phyloP scores from a whole-genome alignment of 2,888 invertebrate species.

The Platycnemis pennipes region DNA sequence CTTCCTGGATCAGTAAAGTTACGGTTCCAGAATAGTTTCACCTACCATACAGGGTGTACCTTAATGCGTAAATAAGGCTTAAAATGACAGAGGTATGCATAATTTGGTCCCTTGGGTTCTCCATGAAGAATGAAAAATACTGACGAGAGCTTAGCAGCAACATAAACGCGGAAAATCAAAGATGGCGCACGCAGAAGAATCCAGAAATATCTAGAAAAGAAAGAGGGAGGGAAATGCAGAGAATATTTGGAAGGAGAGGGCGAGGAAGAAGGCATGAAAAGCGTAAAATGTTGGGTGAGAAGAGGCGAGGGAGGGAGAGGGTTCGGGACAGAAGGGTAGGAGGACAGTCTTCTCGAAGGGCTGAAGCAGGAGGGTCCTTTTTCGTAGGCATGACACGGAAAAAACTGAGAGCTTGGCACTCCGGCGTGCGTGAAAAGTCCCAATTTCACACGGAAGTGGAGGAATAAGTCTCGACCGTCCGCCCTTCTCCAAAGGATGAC shows the following conservation, averaged over 20 bases:
- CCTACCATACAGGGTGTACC: too few relatives aligned
- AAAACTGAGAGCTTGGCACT: conserved; percentile 6
- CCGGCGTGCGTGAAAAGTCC: conserved; percentile 31
- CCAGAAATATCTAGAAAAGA: too few relatives aligned
- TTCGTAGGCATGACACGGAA: not conserved
- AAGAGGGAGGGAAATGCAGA: not conserved
- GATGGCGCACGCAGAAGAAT: too few relatives aligned
- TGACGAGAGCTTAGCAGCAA: too few relatives aligned
- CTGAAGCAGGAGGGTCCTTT: not conserved
- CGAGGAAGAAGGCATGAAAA: not conserved
- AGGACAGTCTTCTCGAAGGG: not conserved
- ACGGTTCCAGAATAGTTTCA: too few relatives aligned
- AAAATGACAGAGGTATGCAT: too few relatives aligned
- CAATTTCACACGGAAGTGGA: conserved; percentile 43
- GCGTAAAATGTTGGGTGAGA: not conserved
- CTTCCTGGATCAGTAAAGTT: too few relatives aligned
- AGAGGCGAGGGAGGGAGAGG: not conserved
- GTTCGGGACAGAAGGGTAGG: not conserved
- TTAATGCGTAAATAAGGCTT: too few relatives aligned
- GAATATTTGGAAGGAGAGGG: not conserved
- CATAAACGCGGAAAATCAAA: too few relatives aligned
- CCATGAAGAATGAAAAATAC: too few relatives aligned
- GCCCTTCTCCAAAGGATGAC: not conserved
- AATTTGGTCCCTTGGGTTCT: too few relatives aligned
- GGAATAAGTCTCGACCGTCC: not conserved